A percentile compares a stretch with the other conserved stretches of the same genome.
These are phyloP conservation scores for Agapetus fuscipes DNA, from an alignment of 2,888 invertebrate species.

Conservation along the genomic window DNA sequence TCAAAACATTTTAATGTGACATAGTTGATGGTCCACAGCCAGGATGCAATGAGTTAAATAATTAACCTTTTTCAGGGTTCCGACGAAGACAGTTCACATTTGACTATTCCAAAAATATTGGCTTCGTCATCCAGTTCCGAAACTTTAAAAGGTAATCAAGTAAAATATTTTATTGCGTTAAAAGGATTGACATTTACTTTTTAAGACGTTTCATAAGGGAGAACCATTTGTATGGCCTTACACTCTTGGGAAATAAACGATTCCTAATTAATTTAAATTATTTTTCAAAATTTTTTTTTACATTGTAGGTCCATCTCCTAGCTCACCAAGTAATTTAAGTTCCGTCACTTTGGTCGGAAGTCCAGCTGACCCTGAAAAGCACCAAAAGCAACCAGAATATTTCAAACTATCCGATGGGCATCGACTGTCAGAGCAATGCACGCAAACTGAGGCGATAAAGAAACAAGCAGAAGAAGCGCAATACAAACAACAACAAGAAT, in stretches of 20 bases:
- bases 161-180: constrained; percentile 1
- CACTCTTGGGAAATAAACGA: too few species aligned
- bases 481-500: constrained; percentile 15
- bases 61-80: constrained; percentile 10
- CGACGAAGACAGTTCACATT: constrained; percentile 51
- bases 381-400: constrained; percentile 12
- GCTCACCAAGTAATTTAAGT: constrained; percentile 65
- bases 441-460: constrained; percentile 12
- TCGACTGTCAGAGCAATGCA: constrained; percentile 3
- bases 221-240: too few species aligned
- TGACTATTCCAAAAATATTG: constrained; percentile 65
- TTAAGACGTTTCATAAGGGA: too few species aligned
- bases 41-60: too few species aligned
- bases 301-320: constrained; percentile 38
- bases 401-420: constrained; percentile 5
- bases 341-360: constrained; percentile 63
- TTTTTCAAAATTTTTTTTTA: constrained; percentile 1
- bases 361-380: constrained; percentile 26
- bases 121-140: constrained; percentile 67
- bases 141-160: constrained; percentile 55
- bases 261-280: too few species aligned
- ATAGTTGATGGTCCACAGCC: not conserved
- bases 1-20: not conserved
- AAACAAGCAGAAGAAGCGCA: constrained; percentile 12
- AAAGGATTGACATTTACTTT: too few species aligned